phyloP scores from a whole-genome alignment of 2,888 invertebrate genomes.

The Ariolimax columbianus region DNA sequence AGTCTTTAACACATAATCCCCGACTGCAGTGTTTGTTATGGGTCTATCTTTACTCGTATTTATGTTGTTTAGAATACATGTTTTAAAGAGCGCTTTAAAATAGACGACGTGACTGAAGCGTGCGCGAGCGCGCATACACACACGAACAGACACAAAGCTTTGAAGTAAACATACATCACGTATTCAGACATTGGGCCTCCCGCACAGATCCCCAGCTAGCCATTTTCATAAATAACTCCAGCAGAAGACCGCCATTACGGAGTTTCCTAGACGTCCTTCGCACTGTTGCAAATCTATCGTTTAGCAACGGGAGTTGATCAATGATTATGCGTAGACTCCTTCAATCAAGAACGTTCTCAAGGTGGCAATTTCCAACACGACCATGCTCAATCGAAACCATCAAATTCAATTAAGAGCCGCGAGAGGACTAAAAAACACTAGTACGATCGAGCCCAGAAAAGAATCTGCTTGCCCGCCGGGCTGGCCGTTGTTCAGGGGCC shows the following conservation, averaged over 20 bases:
- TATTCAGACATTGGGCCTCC: not conserved
- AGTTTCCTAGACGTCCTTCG: not conserved
- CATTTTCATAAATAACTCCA: not conserved
- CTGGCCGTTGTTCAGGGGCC: not conserved
- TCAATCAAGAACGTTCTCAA: constrained; percentile 34
- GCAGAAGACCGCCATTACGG: not conserved
- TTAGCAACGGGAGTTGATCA: constrained; percentile 22
- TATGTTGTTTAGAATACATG: too few relatives aligned
- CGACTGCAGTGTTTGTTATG: too few relatives aligned
- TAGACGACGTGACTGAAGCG: too few relatives aligned
- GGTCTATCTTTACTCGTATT: too few relatives aligned
- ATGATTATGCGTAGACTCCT: constrained; percentile 36
- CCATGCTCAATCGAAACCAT: constrained; percentile 22
- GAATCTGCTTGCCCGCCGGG: not conserved
- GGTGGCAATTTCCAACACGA: constrained; percentile 22
- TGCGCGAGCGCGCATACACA: too few relatives aligned
- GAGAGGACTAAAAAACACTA: not conserved
- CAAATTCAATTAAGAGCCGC: constrained; percentile 32
- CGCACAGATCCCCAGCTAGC: not conserved
- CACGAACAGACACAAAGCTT: too few relatives aligned
- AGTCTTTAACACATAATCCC: too few relatives aligned
- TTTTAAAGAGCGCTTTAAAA: too few relatives aligned
- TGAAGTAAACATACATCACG: not conserved
- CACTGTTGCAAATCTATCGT: not conserved
- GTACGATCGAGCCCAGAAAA: not conserved